A percentile compares a stretch with the other conserved stretches of the same genome.
Conservation (phyloP, 2,113 vertebrate genomes). For the Gulo gulo region DNA sequence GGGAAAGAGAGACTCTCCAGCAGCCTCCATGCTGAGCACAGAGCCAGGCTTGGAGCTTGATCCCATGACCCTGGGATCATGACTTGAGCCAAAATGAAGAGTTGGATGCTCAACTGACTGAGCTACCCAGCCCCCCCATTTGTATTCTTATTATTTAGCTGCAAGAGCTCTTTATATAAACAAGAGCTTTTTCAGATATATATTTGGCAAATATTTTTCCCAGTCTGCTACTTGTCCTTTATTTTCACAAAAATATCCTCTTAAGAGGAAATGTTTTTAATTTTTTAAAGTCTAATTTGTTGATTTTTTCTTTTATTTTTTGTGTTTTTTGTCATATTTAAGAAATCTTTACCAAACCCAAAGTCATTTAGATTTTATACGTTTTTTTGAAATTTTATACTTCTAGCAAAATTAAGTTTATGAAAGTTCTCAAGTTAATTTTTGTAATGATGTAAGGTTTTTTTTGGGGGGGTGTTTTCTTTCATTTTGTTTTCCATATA, state of each 20-base stretch:
- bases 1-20: neutral
- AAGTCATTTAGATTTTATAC: neutral
- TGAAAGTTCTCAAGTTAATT: neutral
- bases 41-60: neutral
- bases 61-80: neutral
- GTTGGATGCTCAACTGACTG: neutral
- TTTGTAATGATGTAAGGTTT: neutral
- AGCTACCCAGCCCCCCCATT: neutral
- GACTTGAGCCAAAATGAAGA: neutral
- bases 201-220: neutral
- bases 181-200: neutral
- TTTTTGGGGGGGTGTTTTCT: neutral
- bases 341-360: neutral
- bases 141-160: neutral
- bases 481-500: neutral
- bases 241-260: neutral
- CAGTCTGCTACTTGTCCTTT: neutral
- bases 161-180: neutral
- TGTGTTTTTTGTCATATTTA: neutral
- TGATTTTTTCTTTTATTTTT: neutral
- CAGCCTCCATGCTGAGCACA: neutral
- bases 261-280: neutral
- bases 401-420: neutral
- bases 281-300: neutral
- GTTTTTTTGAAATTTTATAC: neutral